phyloP scores from a whole-genome alignment of 2,888 invertebrate species.

The Oeneis ivallda region DNA sequence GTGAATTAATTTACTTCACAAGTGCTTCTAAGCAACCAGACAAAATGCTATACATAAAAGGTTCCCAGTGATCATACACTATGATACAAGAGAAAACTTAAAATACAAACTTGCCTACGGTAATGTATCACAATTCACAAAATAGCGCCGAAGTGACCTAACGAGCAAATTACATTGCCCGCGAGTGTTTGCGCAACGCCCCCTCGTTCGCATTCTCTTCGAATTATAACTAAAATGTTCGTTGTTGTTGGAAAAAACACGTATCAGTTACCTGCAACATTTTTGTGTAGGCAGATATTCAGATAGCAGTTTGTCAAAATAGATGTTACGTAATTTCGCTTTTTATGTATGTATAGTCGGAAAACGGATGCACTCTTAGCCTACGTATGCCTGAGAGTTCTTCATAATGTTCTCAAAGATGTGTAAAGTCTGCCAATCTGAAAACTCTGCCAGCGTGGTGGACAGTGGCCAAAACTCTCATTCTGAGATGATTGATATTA shows the following conservation, averaged over 20 bases:
- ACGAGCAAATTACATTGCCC: constrained; percentile 68
- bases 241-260: background rate
- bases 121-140: constrained; percentile 31
- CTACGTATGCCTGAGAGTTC: too few species aligned
- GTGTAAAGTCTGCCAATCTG: too few species aligned
- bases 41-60: background rate
- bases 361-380: too few species aligned
- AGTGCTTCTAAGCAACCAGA: too few species aligned
- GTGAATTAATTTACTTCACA: too few species aligned
- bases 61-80: background rate
- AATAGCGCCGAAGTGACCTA: constrained; percentile 47
- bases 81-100: background rate
- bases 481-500: too few species aligned
- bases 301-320: too few species aligned
- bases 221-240: constrained; percentile 1
- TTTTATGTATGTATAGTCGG: too few species aligned
- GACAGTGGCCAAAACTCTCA: too few species aligned
- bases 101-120: constrained; percentile 20
- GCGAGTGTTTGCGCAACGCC: constrained; percentile 66
- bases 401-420: too few species aligned
- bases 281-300: background rate
- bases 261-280: background rate
- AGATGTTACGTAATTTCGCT: too few species aligned
- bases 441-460: too few species aligned
- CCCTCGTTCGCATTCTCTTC: constrained; percentile 51